Evolutionary conservation across 1,140 invertebrate genomes (phyloP).

Genomic region (Gyrodactylus salaris): DNA sequence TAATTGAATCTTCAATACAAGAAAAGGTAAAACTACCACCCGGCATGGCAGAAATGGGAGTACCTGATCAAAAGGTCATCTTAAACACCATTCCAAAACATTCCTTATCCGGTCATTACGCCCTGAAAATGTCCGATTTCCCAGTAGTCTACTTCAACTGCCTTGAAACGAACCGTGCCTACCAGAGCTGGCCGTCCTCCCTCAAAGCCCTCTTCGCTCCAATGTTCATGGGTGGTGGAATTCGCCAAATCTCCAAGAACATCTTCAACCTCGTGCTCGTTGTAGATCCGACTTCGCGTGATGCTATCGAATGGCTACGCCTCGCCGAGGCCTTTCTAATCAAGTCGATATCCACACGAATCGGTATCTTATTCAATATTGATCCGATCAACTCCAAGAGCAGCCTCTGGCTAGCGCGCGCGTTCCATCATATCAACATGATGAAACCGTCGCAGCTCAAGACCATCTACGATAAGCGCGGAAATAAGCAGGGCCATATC

Average conservation of each 20-base stretch:
- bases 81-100: not conserved
- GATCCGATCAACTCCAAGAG: not conserved
- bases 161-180: constrained; percentile 54
- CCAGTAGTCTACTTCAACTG: constrained; percentile 73
- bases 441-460: not conserved
- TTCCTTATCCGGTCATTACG: constrained; percentile 1
- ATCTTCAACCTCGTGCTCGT: constrained; percentile 62
- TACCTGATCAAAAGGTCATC: not conserved
- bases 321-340: constrained; percentile 58
- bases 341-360: constrained; percentile 36
- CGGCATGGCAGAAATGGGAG: not conserved
- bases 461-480: not conserved
- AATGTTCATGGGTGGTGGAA: constrained; percentile 63
- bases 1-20: not conserved
- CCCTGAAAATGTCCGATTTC: constrained; percentile 30
- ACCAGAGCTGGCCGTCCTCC: constrained; percentile 47
- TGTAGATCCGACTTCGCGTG: constrained; percentile 39
- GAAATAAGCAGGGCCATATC: not conserved
- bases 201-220: constrained; percentile 59
- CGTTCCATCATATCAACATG: not conserved
- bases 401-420: not conserved
- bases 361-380: constrained; percentile 7
- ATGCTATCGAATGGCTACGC: constrained; percentile 37
- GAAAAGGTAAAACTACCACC: not conserved
- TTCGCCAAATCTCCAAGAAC: constrained; percentile 55